Conservation (phyloP, 2,113 vertebrate species). For the Elephantulus edwardii region DNA sequence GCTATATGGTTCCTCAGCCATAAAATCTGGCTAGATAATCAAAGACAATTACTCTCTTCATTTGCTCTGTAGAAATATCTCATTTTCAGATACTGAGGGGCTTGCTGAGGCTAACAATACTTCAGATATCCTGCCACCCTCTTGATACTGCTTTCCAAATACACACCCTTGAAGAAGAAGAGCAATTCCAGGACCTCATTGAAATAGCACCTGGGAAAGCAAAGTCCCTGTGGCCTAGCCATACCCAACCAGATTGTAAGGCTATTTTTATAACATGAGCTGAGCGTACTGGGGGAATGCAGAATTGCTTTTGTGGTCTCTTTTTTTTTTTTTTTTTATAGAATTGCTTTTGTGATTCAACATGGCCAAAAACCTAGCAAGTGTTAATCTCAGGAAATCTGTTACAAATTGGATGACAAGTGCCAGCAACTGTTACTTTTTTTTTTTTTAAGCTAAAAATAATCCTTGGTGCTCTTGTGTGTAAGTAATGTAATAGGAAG, state of each 20-base stretch:
- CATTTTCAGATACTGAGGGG: neutral
- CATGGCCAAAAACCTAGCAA: constrained; percentile 66
- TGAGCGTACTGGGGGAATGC: constrained; percentile 52
- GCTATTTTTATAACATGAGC: constrained; percentile 63
- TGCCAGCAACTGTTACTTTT: constrained; percentile 68
- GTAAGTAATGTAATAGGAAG: constrained; percentile 48
- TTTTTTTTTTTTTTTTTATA: too few relatives aligned
- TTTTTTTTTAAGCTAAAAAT: constrained; percentile 75
- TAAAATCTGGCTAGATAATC: constrained; percentile 59
- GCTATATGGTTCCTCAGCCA: neutral
- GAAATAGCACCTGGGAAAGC: constrained; percentile 45
- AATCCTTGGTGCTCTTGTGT: constrained; percentile 55
- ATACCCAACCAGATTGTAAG: constrained; percentile 53
- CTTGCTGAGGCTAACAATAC: neutral
- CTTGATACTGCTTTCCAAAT: neutral
- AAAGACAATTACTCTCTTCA: constrained; percentile 22
- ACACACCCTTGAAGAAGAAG: constrained; percentile 13
- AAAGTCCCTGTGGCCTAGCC: neutral
- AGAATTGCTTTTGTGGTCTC: constrained; percentile 74
- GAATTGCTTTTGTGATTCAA: constrained; percentile 76
- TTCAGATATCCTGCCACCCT: neutral
- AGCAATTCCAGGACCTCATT: neutral
- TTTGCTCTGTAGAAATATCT: constrained; percentile 21
- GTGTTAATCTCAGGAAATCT: constrained; percentile 78
- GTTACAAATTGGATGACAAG: constrained; percentile 75